Percentiles rank a stretch among this genome's conserved stretches.
These are phyloP conservation scores for Caenorhabditis remanei DNA, from an alignment of 1,140 invertebrate species.

Conservation along the genomic window DNA sequence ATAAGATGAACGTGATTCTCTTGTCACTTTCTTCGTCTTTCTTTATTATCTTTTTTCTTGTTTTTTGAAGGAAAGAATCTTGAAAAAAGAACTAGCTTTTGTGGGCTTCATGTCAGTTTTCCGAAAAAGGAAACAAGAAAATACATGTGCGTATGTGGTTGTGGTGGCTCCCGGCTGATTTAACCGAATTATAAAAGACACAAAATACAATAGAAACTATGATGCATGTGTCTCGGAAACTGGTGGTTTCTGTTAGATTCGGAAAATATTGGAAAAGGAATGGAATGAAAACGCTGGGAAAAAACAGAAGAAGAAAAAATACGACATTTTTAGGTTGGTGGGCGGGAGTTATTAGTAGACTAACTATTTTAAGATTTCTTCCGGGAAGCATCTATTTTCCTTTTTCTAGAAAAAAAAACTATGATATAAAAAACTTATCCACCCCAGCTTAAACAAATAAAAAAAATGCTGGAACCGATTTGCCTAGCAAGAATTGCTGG, in stretches of 20 bases:
- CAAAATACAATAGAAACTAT: slow-evolving; percentile 56
- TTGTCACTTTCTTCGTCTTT: background rate
- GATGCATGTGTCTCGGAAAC: slow-evolving; percentile 8
- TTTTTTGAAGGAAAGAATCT: background rate
- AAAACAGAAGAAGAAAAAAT: background rate
- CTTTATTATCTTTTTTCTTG: background rate
- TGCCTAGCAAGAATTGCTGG: background rate
- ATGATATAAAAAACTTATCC: background rate
- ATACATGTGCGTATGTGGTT: slow-evolving; percentile 47
- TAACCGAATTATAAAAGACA: slow-evolving; percentile 43
- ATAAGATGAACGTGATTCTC: slow-evolving; percentile 18
- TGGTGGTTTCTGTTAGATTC: background rate
- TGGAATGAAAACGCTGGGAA: background rate
- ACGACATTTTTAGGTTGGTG: background rate
- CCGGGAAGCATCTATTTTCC: background rate
- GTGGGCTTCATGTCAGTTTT: background rate
- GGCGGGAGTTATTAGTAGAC: background rate
- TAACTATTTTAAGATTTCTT: background rate
- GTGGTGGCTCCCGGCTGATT: slow-evolving; percentile 27
- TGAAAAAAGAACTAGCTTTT: background rate
- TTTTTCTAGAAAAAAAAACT: background rate
- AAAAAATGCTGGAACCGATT: background rate
- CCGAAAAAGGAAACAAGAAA: slow-evolving; percentile 26
- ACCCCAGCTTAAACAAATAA: background rate
- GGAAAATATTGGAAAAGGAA: background rate